A percentile compares a stretch with the other conserved stretches of the same genome.
These are phyloP conservation scores for Urocyon cinereoargenteus DNA, from an alignment of 2,797 vertebrate genomes.

Conservation along the genomic window DNA sequence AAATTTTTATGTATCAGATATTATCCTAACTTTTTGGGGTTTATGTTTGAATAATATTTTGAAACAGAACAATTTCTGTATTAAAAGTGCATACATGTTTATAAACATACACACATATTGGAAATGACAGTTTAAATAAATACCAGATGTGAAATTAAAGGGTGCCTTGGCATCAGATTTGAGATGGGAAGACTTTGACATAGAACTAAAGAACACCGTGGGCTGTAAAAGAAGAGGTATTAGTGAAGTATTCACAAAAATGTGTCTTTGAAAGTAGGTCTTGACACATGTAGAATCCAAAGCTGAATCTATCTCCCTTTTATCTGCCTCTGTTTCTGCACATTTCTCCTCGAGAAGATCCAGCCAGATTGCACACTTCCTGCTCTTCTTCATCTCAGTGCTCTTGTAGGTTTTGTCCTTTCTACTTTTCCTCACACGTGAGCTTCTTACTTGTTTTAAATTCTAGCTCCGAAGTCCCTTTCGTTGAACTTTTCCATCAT, in stretches of 20 bases:
- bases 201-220: background rate
- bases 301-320: background rate
- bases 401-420: background rate
- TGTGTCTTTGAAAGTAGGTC: background rate
- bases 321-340: background rate
- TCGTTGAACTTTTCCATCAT: background rate
- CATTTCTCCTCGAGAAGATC: accelerated
- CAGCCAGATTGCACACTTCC: background rate
- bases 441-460: background rate
- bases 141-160: background rate
- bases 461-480: background rate
- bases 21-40: background rate
- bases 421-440: background rate
- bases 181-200: background rate
- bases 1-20: background rate
- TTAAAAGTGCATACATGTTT: background rate
- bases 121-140: background rate
- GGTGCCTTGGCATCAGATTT: background rate
- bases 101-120: accelerated
- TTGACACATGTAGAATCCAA: background rate
- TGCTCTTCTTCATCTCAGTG: background rate
- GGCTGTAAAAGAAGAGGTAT: background rate
- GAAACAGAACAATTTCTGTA: background rate
- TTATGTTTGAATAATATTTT: background rate
- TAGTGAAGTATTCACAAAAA: background rate